phyloP scores from a whole-genome alignment of 2,888 invertebrate genomes.

The Octonoba sinensis region DNA sequence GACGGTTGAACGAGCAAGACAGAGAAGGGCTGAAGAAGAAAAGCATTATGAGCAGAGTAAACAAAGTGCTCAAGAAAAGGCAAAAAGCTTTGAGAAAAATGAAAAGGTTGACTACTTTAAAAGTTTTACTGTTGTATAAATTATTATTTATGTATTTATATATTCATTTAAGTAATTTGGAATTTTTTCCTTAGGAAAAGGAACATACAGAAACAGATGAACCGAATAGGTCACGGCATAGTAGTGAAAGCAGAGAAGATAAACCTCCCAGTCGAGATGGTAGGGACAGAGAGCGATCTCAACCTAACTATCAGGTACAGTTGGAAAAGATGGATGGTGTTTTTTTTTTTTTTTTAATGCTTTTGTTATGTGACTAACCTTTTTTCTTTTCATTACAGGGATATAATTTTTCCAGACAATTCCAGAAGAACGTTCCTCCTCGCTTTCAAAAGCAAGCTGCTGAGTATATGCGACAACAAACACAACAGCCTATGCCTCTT shows the following conservation, averaged over 20 bases:
- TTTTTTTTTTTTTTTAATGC: neutral
- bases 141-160: neutral
- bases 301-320: slow-evolving; percentile 51
- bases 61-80: slow-evolving; percentile 77
- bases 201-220: slow-evolving; percentile 57
- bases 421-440: slow-evolving; percentile 87
- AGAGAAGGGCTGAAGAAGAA: slow-evolving; percentile 90
- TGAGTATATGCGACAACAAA: slow-evolving; percentile 66
- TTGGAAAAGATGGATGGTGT: neutral
- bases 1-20: slow-evolving; percentile 85
- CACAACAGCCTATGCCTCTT: slow-evolving; percentile 68
- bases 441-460: slow-evolving; percentile 83
- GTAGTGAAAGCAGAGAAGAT: slow-evolving; percentile 71
- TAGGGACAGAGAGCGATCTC: slow-evolving; percentile 67
- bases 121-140: neutral
- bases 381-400: slow-evolving; percentile 24
- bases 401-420: slow-evolving; percentile 69
- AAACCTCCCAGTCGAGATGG: slow-evolving; percentile 69
- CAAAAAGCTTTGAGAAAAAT: slow-evolving; percentile 78
- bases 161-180: neutral
- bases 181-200: slow-evolving; percentile 33
- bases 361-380: neutral
- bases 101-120: slow-evolving; percentile 43
- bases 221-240: slow-evolving; percentile 66
- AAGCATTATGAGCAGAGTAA: slow-evolving; percentile 78